Percentiles rank a stretch among this genome's conserved stretches.
phyloP scores from a whole-genome alignment of 2,113 vertebrate genomes.

The Petroica traversi region DNA sequence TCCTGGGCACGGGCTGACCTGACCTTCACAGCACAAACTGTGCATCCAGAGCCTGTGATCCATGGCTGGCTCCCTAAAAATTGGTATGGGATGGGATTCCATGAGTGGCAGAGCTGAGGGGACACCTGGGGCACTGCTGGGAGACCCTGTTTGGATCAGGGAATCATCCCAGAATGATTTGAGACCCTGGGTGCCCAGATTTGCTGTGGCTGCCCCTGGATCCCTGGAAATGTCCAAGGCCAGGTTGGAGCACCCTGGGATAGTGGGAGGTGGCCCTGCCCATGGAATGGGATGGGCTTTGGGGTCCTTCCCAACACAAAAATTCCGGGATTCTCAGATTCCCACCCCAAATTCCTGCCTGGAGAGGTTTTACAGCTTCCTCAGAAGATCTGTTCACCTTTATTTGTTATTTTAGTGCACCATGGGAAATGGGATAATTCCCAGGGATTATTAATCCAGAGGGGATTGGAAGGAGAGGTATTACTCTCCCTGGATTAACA shows the following conservation, averaged over 20 bases:
- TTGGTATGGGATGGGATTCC: background rate
- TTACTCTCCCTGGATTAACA: background rate
- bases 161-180: background rate
- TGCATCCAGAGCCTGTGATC: accelerated
- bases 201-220: background rate
- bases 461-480: background rate
- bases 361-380: accelerated
- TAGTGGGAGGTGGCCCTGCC: background rate
- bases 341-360: background rate
- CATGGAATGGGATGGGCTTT: background rate
- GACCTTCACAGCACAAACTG: background rate
- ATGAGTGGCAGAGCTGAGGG: background rate
- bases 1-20: background rate
- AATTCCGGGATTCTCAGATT: background rate
- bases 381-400: background rate
- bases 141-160: background rate
- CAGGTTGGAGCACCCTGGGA: background rate
- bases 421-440: background rate
- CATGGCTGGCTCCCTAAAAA: background rate
- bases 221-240: background rate
- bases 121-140: accelerated
- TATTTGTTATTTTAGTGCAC: accelerated
- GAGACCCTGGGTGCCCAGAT: background rate
- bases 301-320: background rate
- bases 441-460: background rate